Percentiles rank a stretch among this genome's conserved stretches.
Conservation (phyloP, 2,113 vertebrate species). For the Sturnira hondurensis region DNA sequence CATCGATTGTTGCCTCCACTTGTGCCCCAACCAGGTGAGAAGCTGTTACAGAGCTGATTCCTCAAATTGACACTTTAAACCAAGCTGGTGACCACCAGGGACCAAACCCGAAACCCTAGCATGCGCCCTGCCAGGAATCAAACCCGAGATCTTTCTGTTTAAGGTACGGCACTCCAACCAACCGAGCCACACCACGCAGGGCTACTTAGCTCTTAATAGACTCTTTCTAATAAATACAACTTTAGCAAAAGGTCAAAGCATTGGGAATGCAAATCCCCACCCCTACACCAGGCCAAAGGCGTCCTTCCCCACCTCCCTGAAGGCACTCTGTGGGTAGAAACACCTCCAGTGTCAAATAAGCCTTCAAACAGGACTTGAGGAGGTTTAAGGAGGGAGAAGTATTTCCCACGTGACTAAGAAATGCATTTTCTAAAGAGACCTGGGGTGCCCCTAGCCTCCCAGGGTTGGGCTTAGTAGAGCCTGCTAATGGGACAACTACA, state of each 20-base stretch:
- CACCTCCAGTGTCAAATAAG: not conserved
- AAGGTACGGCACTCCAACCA: too few relatives aligned
- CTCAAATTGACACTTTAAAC: too few relatives aligned
- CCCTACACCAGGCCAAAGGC: too few relatives aligned
- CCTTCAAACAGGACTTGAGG: not conserved
- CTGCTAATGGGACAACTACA: not conserved
- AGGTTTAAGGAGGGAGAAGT: not conserved
- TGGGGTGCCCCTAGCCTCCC: not conserved
- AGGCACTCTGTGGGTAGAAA: not conserved
- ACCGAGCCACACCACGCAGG: too few relatives aligned
- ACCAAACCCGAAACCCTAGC: too few relatives aligned
- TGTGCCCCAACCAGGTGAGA: too few relatives aligned
- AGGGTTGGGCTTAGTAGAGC: not conserved
- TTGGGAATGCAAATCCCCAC: not conserved
- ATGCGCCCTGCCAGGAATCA: too few relatives aligned
- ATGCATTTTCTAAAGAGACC: not conserved
- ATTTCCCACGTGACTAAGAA: not conserved
- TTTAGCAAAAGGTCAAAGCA: conserved; percentile 16
- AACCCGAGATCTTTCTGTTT: too few relatives aligned
- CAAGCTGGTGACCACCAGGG: too few relatives aligned
- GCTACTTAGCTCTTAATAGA: not conserved
- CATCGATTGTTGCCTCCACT: too few relatives aligned
- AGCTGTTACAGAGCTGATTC: too few relatives aligned
- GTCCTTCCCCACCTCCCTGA: too few relatives aligned
- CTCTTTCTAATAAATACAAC: conserved; percentile 25